Percentiles rank a stretch among this genome's conserved stretches.
phyloP scores from a whole-genome alignment of 2,797 vertebrate species.

The Tangara arthus region DNA sequence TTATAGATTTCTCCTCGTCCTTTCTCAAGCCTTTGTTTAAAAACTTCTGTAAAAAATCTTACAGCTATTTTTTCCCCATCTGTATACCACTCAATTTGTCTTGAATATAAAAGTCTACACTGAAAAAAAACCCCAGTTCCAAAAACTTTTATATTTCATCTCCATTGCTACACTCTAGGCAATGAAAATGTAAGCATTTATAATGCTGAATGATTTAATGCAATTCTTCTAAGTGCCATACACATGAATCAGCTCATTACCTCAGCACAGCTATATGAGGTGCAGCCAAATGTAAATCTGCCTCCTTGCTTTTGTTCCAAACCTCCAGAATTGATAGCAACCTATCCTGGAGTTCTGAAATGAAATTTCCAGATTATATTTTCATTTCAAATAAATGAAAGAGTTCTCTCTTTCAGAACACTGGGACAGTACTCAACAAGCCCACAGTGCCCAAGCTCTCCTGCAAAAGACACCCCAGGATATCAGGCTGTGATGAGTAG shows the following conservation, averaged over 20 bases:
- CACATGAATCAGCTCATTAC: conserved; percentile 13
- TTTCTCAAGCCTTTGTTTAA: not conserved
- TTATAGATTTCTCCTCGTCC: not conserved
- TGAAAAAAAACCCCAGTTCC: not conserved
- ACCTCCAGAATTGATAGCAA: not conserved
- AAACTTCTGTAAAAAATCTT: not conserved
- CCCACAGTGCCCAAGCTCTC: not conserved
- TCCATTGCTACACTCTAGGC: not conserved
- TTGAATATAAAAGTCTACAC: not conserved
- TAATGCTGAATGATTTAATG: not conserved
- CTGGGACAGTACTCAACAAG: not conserved
- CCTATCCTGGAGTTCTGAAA: not conserved
- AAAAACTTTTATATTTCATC: not conserved
- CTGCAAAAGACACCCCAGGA: not conserved
- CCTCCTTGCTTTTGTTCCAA: not conserved
- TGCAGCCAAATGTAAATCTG: not conserved
- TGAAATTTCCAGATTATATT: not conserved
- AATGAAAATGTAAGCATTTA: conserved; percentile 9
- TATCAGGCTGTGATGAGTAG: not conserved
- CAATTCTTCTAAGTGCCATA: not conserved
- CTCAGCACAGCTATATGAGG: not conserved
- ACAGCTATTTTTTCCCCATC: not conserved
- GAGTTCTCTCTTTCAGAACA: not conserved
- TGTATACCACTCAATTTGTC: not conserved
- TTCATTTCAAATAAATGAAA: not conserved